Percentiles rank a stretch among this genome's conserved stretches.
Conservation (phyloP, 2,113 vertebrate genomes). For the Lipophrys pholis region DNA sequence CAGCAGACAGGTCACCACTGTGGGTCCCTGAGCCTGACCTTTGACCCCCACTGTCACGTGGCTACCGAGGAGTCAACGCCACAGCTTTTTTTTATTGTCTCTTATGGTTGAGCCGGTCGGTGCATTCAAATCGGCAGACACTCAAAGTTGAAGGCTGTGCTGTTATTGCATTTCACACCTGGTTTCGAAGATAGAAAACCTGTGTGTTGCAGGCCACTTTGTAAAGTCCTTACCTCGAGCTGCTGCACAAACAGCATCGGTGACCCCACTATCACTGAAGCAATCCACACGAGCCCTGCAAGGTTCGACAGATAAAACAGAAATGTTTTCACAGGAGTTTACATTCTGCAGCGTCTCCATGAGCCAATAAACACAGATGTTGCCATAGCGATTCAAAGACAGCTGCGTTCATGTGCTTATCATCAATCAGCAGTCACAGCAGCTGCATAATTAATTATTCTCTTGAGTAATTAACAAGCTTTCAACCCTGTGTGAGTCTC, state of each 20-base stretch:
- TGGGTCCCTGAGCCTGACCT: too few relatives aligned
- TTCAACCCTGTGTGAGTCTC: fast-evolving
- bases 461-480: not conserved
- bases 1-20: too few relatives aligned
- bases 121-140: too few relatives aligned
- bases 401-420: not conserved
- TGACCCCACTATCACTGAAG: constrained; percentile 84
- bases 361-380: not conserved
- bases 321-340: not conserved
- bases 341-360: not conserved
- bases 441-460: not conserved
- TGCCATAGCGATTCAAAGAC: not conserved
- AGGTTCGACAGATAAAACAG: not conserved
- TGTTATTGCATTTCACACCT: too few relatives aligned
- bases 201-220: not conserved
- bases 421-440: not conserved
- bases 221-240: constrained; percentile 77
- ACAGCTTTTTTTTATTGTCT: too few relatives aligned
- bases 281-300: constrained; percentile 84
- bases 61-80: too few relatives aligned
- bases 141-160: too few relatives aligned
- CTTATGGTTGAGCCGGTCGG: too few relatives aligned
- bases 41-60: too few relatives aligned
- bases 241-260: constrained; percentile 88
- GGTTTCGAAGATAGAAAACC: too few relatives aligned